A percentile compares a stretch with the other conserved stretches of the same genome.
These are phyloP conservation scores for Chydorus sphaericus DNA, from an alignment of 2,888 invertebrate genomes.

Conservation along the genomic window DNA sequence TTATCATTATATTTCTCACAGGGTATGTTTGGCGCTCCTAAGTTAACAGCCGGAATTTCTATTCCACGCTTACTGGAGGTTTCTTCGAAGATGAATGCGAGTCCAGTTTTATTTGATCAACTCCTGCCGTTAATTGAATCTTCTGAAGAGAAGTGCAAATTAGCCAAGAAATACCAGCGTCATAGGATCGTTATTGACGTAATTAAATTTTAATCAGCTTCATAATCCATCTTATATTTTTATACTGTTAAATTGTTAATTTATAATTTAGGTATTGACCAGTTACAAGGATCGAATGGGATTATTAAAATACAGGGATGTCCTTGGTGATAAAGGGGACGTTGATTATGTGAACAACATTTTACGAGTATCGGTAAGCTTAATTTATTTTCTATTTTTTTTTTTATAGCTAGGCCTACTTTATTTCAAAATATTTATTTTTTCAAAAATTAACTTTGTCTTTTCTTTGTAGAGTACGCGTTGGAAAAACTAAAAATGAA, in stretches of 20 bases:
- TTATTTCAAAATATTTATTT: no score
- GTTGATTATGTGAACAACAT: neutral
- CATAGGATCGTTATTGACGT: conserved; percentile 8
- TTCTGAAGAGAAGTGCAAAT: neutral
- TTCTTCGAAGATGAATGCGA: neutral
- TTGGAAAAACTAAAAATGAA: conserved; percentile 12
- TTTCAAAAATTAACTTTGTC: neutral
- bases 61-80: neutral
- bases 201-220: neutral
- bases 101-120: neutral
- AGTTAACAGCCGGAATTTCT: neutral
- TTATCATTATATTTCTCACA: neutral
- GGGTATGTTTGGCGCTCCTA: conserved; percentile 1
- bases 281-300: conserved; percentile 7
- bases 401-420: no score
- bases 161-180: conserved; percentile 1
- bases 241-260: neutral
- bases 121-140: neutral
- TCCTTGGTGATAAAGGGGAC: neutral
- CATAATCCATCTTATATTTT: neutral
- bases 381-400: neutral
- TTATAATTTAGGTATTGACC: neutral
- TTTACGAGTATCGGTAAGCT: conserved; percentile 3
- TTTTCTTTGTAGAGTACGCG: neutral
- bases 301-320: neutral